Conservation (phyloP, 2,797 vertebrate genomes). For the Sternotherus odoratus region DNA sequence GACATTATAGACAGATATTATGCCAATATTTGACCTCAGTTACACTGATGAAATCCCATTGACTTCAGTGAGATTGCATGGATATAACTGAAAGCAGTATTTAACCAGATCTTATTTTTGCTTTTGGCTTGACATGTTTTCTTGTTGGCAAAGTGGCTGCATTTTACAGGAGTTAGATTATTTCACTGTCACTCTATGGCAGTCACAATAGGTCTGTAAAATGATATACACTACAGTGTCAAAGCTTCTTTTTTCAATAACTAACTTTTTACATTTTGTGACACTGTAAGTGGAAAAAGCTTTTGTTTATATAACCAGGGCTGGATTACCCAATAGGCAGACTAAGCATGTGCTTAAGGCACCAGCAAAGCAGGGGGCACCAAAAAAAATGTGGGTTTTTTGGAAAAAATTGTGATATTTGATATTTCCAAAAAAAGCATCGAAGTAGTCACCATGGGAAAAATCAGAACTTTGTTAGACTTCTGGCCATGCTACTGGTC, state of each 20-base stretch:
- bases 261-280: not conserved
- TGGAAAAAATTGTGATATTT: too few relatives aligned
- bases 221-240: not conserved
- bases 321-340: too few relatives aligned
- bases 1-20: not conserved
- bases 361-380: too few relatives aligned
- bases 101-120: not conserved
- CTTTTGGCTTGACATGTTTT: not conserved
- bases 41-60: constrained; percentile 17
- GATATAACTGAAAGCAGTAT: not conserved
- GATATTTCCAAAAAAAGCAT: too few relatives aligned
- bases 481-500: too few relatives aligned
- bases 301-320: not conserved
- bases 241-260: not conserved
- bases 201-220: not conserved
- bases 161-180: not conserved
- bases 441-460: too few relatives aligned
- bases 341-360: too few relatives aligned
- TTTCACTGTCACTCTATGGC: not conserved
- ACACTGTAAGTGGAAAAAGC: not conserved
- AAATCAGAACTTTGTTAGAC: too few relatives aligned
- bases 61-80: not conserved
- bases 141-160: not conserved
- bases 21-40: constrained; percentile 25
- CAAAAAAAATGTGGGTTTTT: too few relatives aligned